Evolutionary conservation across 2,113 vertebrate species (phyloP).

Genomic region (Pelusios castaneus): DNA sequence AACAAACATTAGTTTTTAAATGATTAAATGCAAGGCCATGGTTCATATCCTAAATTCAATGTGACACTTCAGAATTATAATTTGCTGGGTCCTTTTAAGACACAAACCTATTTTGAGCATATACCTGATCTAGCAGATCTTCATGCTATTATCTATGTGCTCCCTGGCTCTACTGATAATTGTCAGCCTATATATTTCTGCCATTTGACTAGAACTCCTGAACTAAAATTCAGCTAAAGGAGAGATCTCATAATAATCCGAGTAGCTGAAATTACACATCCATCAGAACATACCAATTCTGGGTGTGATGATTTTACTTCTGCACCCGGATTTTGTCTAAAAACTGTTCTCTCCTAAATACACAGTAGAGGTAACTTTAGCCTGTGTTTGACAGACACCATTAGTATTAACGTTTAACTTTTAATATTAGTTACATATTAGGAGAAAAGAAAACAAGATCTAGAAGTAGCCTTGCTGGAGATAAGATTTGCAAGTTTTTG

Average conservation of each 20-base stretch:
- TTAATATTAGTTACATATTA: not conserved
- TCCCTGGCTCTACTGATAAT: not conserved
- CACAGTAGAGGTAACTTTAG: fast-evolving
- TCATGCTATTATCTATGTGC: not conserved
- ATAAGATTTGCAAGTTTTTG: not conserved
- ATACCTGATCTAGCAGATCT: not conserved
- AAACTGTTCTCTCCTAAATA: fast-evolving
- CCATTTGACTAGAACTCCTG: not conserved
- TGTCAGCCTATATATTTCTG: not conserved
- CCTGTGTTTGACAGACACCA: not conserved
- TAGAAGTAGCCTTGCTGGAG: not conserved
- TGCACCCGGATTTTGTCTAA: fast-evolving
- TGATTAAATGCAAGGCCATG: not conserved
- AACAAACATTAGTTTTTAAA: not conserved
- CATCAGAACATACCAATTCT: not conserved
- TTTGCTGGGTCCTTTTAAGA: not conserved
- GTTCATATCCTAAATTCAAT: not conserved
- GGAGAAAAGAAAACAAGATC: not conserved
- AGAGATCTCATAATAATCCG: not conserved
- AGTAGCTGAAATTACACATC: not conserved
- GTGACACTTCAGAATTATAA: not conserved
- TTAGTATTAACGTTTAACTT: not conserved
- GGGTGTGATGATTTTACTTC: not conserved
- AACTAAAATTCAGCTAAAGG: not conserved
- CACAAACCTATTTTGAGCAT: not conserved